Evolutionary conservation across 2,113 vertebrate species (phyloP), one percentile per base, ranked within the genome.

Genomic region (Toxotes jaculatrix): DNA sequence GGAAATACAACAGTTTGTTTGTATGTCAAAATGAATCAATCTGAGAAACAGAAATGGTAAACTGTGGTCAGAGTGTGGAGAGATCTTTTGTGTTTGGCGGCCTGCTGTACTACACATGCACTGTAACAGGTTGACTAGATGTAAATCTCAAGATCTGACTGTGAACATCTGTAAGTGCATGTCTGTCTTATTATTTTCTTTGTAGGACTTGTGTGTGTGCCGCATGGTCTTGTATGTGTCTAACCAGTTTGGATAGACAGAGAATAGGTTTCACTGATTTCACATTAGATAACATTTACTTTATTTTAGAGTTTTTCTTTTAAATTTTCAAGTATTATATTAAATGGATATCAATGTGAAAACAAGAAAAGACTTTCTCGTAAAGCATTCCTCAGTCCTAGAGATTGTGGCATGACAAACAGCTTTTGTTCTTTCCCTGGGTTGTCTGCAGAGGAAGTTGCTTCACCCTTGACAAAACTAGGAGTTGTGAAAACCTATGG

Each of bases 401-500:
- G 31, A 34, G 61, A 32, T 5, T 23, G 40, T 55, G 5, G 23
- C 19, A 42, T 47, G 47, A 59, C 34, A 74, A 70, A 74, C 43
- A 65, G 19, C 49, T 55, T 66, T 59, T n/a, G 23, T 61, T 85
- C 62, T 83, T 89, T 85, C 60, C 65, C 42, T 70, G 73, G 62
- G 60, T 74, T 80, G 74, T 63, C 67, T 78, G 69, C 57, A 85
- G 61, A 85, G 83, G 88, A 93, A 92, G 88, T 90, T 93, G 82
- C 91, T 92, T 93, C 87, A 92, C 42, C 3, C 4, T 67, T 76
- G 74, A 84, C 87, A 85, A 79, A 82, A 82, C 36, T 60, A 38
- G 81, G 87, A 91, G 73, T 93, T 92, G 86, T 87, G 87, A 90
- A 93, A 92, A 91, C 85, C 69, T 65, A 85, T 74, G 40, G 64